phyloP scores from a whole-genome alignment of 2,113 vertebrate species.

The Paracanthobrama guichenoti region DNA sequence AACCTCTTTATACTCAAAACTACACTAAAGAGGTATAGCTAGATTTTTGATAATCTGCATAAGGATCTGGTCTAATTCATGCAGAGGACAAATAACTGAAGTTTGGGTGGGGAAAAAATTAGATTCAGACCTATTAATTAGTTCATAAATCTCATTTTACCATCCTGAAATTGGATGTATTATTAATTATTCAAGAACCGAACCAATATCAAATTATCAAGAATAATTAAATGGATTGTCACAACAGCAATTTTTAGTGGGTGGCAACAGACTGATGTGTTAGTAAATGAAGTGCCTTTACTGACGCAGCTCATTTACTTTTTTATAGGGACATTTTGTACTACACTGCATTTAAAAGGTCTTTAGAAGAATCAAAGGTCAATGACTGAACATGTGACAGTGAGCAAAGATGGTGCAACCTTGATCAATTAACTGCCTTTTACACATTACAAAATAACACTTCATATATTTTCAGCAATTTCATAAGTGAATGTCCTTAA shows the following conservation, averaged over 20 bases:
- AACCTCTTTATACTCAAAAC: background rate
- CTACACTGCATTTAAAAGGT: background rate
- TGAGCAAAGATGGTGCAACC: background rate
- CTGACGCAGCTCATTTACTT: background rate
- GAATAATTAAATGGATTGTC: background rate
- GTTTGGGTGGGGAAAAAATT: background rate
- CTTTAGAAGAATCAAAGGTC: slow-evolving; percentile 10
- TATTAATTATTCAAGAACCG: background rate
- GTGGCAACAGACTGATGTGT: background rate
- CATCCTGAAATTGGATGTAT: background rate
- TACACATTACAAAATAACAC: background rate
- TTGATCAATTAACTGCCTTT: background rate
- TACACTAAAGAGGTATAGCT: background rate
- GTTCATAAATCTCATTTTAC: background rate
- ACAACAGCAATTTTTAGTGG: background rate
- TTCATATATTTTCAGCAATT: background rate
- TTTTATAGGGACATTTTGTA: background rate
- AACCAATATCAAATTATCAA: background rate
- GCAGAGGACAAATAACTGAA: background rate
- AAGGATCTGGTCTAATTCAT: background rate
- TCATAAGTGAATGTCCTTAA: background rate
- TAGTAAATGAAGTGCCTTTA: background rate
- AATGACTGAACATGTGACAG: background rate
- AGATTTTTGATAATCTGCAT: background rate
- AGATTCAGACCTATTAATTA: background rate